These are phyloP conservation scores for Candidula unifasciata DNA, from an alignment of 2,888 invertebrate species.

Conservation along the genomic window DNA sequence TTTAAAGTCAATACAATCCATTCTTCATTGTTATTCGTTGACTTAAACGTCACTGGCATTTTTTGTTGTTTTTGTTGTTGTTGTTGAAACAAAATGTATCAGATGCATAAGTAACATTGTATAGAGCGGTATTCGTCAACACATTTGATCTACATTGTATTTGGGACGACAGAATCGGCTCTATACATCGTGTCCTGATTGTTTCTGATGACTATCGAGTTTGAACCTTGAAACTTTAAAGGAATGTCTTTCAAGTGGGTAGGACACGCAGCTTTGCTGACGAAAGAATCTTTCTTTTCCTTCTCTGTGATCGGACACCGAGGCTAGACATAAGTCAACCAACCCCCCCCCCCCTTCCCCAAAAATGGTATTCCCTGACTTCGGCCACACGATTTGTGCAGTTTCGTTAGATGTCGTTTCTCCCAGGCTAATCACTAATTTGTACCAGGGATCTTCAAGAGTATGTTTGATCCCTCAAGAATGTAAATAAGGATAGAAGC, in stretches of 20 bases:
- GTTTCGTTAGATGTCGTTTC: too few species aligned
- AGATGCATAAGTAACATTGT: background rate
- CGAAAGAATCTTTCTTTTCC: background rate
- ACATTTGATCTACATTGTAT: background rate
- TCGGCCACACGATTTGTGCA: too few species aligned
- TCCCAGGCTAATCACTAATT: too few species aligned
- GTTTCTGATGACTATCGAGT: background rate
- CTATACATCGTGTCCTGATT: background rate
- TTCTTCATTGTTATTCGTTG: too few species aligned
- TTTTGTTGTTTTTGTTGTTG: too few species aligned
- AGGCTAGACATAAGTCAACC: background rate
- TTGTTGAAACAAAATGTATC: background rate
- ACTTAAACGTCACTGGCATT: too few species aligned
- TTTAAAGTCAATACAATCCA: too few species aligned
- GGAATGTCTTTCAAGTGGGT: background rate
- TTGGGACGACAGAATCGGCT: background rate
- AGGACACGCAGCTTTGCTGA: background rate
- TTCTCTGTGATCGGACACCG: background rate
- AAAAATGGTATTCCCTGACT: too few species aligned
- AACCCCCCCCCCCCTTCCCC: too few species aligned
- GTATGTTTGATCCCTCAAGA: background rate
- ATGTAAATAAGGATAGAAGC: background rate
- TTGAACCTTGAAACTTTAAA: constrained; percentile 1
- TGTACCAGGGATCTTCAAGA: background rate
- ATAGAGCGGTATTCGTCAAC: background rate